Conservation (phyloP, 2,888 invertebrate species). For the Brenthis ino region DNA sequence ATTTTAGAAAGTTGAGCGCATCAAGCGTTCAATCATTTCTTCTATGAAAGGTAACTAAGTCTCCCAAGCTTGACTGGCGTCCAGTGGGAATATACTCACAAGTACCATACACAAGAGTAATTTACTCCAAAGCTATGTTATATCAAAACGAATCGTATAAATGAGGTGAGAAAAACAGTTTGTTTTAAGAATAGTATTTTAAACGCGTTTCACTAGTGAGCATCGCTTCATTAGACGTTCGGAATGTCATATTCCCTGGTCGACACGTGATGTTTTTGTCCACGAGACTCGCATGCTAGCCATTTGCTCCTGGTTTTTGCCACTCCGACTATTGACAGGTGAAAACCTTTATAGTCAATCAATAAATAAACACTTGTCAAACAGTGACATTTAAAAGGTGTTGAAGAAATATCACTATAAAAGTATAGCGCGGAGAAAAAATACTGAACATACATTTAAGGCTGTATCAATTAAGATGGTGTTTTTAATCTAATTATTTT, state of each 20-base stretch:
- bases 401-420: background rate
- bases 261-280: conserved; percentile 31
- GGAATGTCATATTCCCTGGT: conserved; percentile 65
- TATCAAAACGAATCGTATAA: conserved; percentile 10
- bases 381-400: conserved; percentile 13
- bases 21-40: too few relatives aligned
- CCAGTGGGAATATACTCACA: too few relatives aligned
- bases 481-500: too few relatives aligned
- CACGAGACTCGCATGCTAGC: conserved; percentile 44
- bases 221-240: conserved; percentile 60
- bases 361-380: conserved; percentile 21
- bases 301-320: conserved; percentile 45
- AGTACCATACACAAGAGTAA: too few relatives aligned
- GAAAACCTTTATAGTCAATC: conserved; percentile 48
- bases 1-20: too few relatives aligned
- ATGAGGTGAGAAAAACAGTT: conserved; percentile 30
- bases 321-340: conserved; percentile 61
- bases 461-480: too few relatives aligned
- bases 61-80: too few relatives aligned
- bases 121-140: background rate
- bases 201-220: conserved; percentile 36
- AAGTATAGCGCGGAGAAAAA: background rate
- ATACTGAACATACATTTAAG: background rate
- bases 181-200: conserved; percentile 32
- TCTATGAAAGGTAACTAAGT: too few relatives aligned